Percentiles rank a stretch among this genome's conserved stretches.
These are phyloP conservation scores for Pseudochromis fuscus DNA, from an alignment of 2,797 vertebrate genomes.

Conservation along the genomic window DNA sequence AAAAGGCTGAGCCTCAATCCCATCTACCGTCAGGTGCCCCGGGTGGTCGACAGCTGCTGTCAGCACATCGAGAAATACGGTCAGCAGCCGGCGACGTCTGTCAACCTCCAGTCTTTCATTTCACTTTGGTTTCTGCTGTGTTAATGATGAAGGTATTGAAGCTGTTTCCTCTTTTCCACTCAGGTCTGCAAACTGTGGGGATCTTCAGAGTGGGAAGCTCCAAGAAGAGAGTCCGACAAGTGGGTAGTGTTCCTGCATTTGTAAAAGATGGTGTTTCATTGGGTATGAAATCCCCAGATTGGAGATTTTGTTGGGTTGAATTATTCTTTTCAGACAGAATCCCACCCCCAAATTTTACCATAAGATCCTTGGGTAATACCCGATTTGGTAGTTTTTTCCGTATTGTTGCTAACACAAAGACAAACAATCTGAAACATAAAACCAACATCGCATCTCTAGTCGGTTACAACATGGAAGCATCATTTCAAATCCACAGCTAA, in stretches of 20 bases:
- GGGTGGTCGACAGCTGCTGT: constrained; percentile 95
- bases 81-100: constrained; percentile 66
- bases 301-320: too few relatives aligned
- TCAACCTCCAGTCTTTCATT: not conserved
- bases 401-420: too few relatives aligned
- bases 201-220: constrained; percentile 98
- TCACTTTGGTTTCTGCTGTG: not conserved
- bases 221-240: constrained; percentile 97
- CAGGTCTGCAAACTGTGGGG: constrained; percentile 95
- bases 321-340: too few relatives aligned
- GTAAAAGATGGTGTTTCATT: too few relatives aligned
- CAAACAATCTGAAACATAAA: too few relatives aligned
- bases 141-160: not conserved
- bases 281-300: too few relatives aligned
- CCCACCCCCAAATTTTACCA: too few relatives aligned
- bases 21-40: constrained; percentile 95
- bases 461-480: not conserved
- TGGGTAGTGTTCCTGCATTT: too few relatives aligned
- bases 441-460: too few relatives aligned
- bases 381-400: too few relatives aligned
- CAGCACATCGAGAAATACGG: constrained; percentile 95
- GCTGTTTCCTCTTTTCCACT: not conserved
- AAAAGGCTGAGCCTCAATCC: constrained; percentile 95
- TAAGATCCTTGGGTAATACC: too few relatives aligned
- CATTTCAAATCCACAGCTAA: not conserved